Conservation (phyloP, 2,888 invertebrate species). For the Harpalus rubripes region DNA sequence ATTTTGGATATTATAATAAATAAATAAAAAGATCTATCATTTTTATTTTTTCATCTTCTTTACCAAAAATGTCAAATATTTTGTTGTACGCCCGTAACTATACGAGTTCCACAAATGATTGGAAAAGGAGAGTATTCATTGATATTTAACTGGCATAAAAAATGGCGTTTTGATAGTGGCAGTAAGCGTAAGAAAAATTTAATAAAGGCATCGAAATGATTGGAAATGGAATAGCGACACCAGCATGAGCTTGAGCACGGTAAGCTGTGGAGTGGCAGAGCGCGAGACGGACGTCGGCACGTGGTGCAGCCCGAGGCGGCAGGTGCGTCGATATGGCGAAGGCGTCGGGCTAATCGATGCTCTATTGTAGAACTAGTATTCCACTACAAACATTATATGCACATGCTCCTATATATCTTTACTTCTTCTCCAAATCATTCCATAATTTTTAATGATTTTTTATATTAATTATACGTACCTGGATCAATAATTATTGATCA, state of each 20-base stretch:
- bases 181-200: constrained; percentile 35
- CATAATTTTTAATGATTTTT: too few species aligned
- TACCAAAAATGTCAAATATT: background rate
- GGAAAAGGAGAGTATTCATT: background rate
- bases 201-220: constrained; percentile 41
- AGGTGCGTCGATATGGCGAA: constrained; percentile 24
- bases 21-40: too few species aligned
- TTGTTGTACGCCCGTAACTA: too few species aligned
- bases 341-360: constrained; percentile 29
- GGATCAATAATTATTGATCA: too few species aligned
- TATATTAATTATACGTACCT: too few species aligned
- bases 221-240: constrained; percentile 24
- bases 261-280: background rate
- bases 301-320: constrained; percentile 21
- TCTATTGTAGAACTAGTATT: constrained; percentile 37
- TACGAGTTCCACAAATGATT: background rate
- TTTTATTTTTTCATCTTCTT: too few species aligned
- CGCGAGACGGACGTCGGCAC: background rate
- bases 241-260: background rate
- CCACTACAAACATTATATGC: background rate
- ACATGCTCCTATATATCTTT: background rate
- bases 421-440: too few species aligned
- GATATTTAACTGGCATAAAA: constrained; percentile 24
- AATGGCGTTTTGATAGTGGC: constrained; percentile 24
- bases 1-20: too few species aligned